Base-by-base conservation (phyloP, 2,888 invertebrate species). In the Thereva unica region DNA sequence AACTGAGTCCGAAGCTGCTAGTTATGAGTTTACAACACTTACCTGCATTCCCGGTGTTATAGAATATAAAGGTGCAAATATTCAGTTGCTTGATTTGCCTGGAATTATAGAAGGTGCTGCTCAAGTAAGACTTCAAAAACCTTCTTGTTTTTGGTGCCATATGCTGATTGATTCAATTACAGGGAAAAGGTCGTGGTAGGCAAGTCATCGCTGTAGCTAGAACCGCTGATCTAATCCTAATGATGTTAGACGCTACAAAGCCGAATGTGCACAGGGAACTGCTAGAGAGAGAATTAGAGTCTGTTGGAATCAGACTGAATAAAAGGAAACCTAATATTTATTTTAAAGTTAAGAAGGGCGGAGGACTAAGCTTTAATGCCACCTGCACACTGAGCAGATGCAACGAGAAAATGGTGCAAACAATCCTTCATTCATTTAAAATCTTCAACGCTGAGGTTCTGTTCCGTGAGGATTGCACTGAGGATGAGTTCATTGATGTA, bases 81-180 rank as follows among this genome's bases (percentile, higher is more conserved):
- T 99, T 78, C 99, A 99, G 79, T 84, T 99, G 70, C 87, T 99
- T 0, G 99, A 99, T 87, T 86, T 99, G 78, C 99, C 99, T 67
- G 99, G 99, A 78, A 99, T 99, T 79, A 99, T 99, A 79, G 99
- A 99, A 85, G 99, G 99, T 68, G 99, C 99, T 71, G 91, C 98
- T 2, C 97, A 94, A 73, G 76, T 76, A 71, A 45, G 10, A 12
- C 6, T 9, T 5, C 8, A 44, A 7, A 49, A 6, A 56, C 23
- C 4, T 7, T 49, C 37, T 12, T n/a, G 10, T 34, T 10, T 12
- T 34, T 45, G 12, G 45, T 12, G 35, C n/a, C 50, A 44, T 5
- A 10, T 42, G 23, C 9, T 35, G 34, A 64, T 53, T 35, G 10
- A 35, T 45, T 7, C 3, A 23, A 35, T 47, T 71, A 7, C 59